Base-by-base conservation (phyloP, 2,797 vertebrate species). In the Micromesistius poutassou region DNA sequence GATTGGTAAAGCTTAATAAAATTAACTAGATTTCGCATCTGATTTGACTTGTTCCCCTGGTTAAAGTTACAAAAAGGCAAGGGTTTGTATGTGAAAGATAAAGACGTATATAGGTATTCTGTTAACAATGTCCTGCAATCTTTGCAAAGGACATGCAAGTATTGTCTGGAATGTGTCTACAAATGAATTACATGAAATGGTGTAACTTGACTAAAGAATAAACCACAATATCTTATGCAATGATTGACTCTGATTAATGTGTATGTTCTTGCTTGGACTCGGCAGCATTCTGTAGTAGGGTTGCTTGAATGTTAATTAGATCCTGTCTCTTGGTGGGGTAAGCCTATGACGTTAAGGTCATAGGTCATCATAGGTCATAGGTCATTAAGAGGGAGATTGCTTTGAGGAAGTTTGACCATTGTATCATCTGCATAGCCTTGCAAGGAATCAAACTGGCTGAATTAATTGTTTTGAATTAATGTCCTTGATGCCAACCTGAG, bases 161-260 rank as follows among this genome's bases (percentile, higher is more conserved):
- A 71, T 16, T 71, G 70, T 71, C 70, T 71, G 70, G 30, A 33
- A 71, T 71, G 28, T 71, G 30, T 71, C 28, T 30, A 33, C 30
- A 71, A 71, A 71, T 71, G 70, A 33, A 71, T 33, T 30, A 33
- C 70, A 71, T 31, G 7, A 16, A 71, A 71, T 22, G 10, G 68
- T 71, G 70, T 71, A 71, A 71, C 30, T 31, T 71, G 70, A 16
- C 30, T 71, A 31, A 71, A 71, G 70, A 71, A 71, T 30, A 71
- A 71, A 71, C 62, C 62, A 66, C 62, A 66, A 66, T 66, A 66
- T 66, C 62, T 66, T 66, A 66, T 66, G 62, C 62, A 66, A 66
- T 66, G 62, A 66, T 28, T 5, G 25, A 66, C 62, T 62, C 36
- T 62, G 22, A 62, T 22, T 35, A 35, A 4, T 55, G 50, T 55